A percentile compares a stretch with the other conserved stretches of the same genome.
Conservation (phyloP, 2,888 invertebrate species). For the Dicyrtoma fusca region DNA sequence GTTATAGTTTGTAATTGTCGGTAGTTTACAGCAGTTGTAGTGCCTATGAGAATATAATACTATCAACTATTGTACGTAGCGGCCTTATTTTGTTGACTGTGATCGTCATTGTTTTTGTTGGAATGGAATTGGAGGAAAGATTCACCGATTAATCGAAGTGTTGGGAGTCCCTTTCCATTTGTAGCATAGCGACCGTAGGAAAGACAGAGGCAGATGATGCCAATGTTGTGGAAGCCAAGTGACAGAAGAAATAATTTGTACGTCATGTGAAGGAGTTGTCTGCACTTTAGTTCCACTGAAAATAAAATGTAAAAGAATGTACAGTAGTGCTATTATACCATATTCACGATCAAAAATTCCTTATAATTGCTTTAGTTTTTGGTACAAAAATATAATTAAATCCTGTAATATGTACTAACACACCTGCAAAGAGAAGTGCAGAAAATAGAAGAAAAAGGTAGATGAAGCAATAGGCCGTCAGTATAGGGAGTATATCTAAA, state of each 20-base stretch:
- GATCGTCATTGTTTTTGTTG: too few relatives aligned
- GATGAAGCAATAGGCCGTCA: constrained; percentile 73
- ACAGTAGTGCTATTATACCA: constrained; percentile 6
- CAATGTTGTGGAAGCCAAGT: constrained; percentile 70
- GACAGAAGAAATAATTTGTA: constrained; percentile 83
- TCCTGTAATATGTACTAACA: neutral
- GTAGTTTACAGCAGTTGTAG: too few relatives aligned
- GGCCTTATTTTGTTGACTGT: too few relatives aligned
- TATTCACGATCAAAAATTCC: neutral
- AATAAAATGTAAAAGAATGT: constrained; percentile 39
- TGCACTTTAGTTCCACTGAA: constrained; percentile 73
- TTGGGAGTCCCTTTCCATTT: constrained; percentile 69
- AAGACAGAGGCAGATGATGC: constrained; percentile 71
- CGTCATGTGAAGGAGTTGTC: constrained; percentile 83
- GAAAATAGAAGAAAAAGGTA: constrained; percentile 74
- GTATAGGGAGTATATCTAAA: constrained; percentile 81
- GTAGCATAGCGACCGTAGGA: constrained; percentile 78
- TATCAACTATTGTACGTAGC: too few relatives aligned
- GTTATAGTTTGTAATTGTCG: too few relatives aligned
- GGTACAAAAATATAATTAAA: too few relatives aligned
- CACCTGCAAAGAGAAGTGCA: constrained; percentile 71
- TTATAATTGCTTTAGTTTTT: neutral
- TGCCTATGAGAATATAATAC: too few relatives aligned
- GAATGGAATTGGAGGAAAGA: neutral
- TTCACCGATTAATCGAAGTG: constrained; percentile 61